Evolutionary conservation across 2,888 invertebrate genomes (phyloP).

Genomic region (Sicus ferrugineus): DNA sequence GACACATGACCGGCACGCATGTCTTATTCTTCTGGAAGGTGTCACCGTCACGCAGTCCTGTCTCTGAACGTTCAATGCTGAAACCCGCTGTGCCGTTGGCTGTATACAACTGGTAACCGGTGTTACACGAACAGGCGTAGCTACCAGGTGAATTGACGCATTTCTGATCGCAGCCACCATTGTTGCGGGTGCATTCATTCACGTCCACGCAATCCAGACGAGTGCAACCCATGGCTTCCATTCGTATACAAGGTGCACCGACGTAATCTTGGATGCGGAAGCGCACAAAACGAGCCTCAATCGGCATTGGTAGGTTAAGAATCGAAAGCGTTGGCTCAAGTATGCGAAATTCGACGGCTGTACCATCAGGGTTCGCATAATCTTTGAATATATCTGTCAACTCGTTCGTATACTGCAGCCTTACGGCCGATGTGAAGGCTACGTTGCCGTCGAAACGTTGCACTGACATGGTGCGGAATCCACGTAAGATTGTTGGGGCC

Average conservation of each 20-base stretch:
- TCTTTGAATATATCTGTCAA: constrained; percentile 89
- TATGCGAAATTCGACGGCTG: constrained; percentile 90
- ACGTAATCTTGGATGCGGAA: constrained; percentile 89
- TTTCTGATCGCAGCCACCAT: constrained; percentile 93
- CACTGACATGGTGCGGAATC: constrained; percentile 90
- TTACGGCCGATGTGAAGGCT: constrained; percentile 89
- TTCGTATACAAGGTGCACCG: constrained; percentile 85
- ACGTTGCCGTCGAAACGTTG: constrained; percentile 81
- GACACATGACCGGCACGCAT: constrained; percentile 93
- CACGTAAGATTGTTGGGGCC: constrained; percentile 87
- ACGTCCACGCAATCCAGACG: constrained; percentile 87
- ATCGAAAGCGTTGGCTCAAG: constrained; percentile 90
- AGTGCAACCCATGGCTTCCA: constrained; percentile 93
- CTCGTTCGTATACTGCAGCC: constrained; percentile 86
- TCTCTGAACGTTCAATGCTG: constrained; percentile 80
- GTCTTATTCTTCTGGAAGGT: constrained; percentile 90
- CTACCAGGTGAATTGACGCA: constrained; percentile 90
- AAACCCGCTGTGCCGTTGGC: constrained; percentile 91
- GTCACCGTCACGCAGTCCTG: constrained; percentile 88
- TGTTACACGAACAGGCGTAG: constrained; percentile 87
- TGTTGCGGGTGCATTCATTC: constrained; percentile 85
- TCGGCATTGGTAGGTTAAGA: constrained; percentile 86
- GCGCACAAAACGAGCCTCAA: constrained; percentile 87
- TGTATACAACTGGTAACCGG: constrained; percentile 89
- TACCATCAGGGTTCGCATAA: constrained; percentile 91